phyloP scores from a whole-genome alignment of 2,113 vertebrate genomes.

The Centropristis striata region DNA sequence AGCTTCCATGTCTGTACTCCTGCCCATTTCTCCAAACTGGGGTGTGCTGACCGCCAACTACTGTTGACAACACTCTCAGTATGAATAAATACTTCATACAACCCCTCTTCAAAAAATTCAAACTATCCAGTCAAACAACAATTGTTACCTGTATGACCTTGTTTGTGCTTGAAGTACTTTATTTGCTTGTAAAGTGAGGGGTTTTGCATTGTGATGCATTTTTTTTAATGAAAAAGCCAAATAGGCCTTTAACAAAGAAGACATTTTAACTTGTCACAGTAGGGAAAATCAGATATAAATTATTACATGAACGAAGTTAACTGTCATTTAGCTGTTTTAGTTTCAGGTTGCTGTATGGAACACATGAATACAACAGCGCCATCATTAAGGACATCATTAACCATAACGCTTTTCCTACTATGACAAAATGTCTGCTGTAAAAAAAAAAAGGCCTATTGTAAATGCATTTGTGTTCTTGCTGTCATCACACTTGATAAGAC shows the following conservation, averaged over 20 bases:
- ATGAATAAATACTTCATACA: too few relatives aligned
- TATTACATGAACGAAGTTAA: too few relatives aligned
- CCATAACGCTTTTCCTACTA: background rate
- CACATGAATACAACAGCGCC: background rate
- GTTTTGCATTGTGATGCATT: background rate
- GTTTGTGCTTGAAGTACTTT: conserved; percentile 30
- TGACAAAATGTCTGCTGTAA: conserved; percentile 4
- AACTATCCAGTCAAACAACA: background rate
- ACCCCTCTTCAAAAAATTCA: too few relatives aligned
- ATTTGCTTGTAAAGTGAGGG: conserved; percentile 6
- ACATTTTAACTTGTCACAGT: background rate
- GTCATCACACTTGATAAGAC: background rate
- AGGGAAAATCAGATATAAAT: background rate
- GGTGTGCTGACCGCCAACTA: too few relatives aligned
- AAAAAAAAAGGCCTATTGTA: conserved; percentile 1
- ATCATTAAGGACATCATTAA: too few relatives aligned
- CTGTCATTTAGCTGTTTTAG: background rate
- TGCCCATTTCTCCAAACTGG: too few relatives aligned
- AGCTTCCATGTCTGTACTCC: too few relatives aligned
- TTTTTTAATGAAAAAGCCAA: conserved; percentile 26
- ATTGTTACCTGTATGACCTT: conserved; percentile 52
- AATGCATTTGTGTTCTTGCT: conserved; percentile 7
- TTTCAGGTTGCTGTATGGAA: background rate
- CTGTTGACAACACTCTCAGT: too few relatives aligned
- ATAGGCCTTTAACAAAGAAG: background rate